Base-by-base conservation (phyloP, 2,113 vertebrate genomes). In the Sphaerodactylus townsendi region DNA sequence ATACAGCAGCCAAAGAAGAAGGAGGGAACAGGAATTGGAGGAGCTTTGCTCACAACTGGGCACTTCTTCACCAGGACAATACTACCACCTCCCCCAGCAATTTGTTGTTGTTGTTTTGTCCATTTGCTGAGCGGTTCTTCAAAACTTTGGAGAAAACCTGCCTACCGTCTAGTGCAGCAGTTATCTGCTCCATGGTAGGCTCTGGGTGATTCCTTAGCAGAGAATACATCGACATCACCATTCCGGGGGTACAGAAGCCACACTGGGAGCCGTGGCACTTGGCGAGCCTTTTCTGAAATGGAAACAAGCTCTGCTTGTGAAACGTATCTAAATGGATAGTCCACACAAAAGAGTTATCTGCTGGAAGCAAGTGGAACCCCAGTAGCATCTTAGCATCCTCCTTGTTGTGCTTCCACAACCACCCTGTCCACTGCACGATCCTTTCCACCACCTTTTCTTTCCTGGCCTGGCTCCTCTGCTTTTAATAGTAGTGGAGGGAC, bases 171-270 rank as follows among this genome's bases (percentile, higher is more conserved):
- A 98, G 92, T 17, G 95, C 94, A 86, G 96, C 88, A 0, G 79
- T 94, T 88, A 98, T 94, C 85, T 98, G 96, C 1, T 97, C 95
- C 83, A 95, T 91, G 79, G 86, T 95, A 17, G 97, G 97, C 46
- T 96, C 94, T 0, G 91, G 95, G 3, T 94, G 91, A 91, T 97
- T 98, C 92, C 97, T 97, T 83, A 98, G 93, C 81, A 98, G 93
- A 0, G 97, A 84, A 85, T 98, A 98, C 87, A 97, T 95, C 74
- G 97, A 97, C 97, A 98, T 98, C 93, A 97, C 97, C 96, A 98
- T 97, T 17, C 97, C 97, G 0, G 97, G 97, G 10, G 97, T 98
- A 85, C 98, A 98, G 95, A 98, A 98, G 64, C 97, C 98, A 88
- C 98, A 98, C 90, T 98, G 97, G 1, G 96, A 98, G 30, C 97